phyloP scores from a whole-genome alignment of 2,888 invertebrate genomes.

The Eurytoma californica region DNA sequence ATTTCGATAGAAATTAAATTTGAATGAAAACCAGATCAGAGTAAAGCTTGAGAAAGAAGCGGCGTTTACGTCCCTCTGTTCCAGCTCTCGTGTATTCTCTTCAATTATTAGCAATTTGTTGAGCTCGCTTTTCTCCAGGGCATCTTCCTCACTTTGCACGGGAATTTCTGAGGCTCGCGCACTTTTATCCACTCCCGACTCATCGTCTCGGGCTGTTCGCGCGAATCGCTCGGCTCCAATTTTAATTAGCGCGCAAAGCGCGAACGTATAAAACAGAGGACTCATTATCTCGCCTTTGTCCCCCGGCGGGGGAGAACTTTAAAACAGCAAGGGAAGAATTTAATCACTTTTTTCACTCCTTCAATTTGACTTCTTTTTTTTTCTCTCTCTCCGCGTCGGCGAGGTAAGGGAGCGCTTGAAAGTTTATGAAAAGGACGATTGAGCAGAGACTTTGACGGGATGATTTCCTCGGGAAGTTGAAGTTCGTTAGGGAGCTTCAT shows the following conservation, averaged over 20 bases:
- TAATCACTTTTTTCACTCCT: conserved; percentile 20
- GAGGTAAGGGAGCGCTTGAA: background rate
- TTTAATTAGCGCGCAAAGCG: conserved; percentile 28
- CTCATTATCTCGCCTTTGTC: conserved; percentile 37
- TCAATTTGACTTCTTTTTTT: conserved; percentile 2
- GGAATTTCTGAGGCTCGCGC: background rate
- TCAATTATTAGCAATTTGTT: conserved; percentile 2
- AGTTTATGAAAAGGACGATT: conserved; percentile 12
- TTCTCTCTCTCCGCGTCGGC: too few species aligned
- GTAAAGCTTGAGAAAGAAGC: too few species aligned
- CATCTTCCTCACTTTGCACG: background rate
- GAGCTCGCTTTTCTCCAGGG: conserved; percentile 1
- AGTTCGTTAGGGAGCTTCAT: too few species aligned
- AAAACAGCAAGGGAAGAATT: too few species aligned
- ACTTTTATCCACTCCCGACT: background rate
- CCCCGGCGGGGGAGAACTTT: background rate
- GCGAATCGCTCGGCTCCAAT: background rate
- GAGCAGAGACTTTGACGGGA: conserved; percentile 9
- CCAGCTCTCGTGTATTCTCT: too few species aligned
- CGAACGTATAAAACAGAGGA: background rate
- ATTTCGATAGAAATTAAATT: too few species aligned
- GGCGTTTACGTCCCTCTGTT: too few species aligned
- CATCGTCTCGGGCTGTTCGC: conserved; percentile 3
- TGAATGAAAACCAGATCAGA: too few species aligned
- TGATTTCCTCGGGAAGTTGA: background rate